Evolutionary conservation across 2,113 vertebrate genomes (phyloP), one percentile per base, ranked within the genome.

Genomic region (Onychostoma macrolepis): DNA sequence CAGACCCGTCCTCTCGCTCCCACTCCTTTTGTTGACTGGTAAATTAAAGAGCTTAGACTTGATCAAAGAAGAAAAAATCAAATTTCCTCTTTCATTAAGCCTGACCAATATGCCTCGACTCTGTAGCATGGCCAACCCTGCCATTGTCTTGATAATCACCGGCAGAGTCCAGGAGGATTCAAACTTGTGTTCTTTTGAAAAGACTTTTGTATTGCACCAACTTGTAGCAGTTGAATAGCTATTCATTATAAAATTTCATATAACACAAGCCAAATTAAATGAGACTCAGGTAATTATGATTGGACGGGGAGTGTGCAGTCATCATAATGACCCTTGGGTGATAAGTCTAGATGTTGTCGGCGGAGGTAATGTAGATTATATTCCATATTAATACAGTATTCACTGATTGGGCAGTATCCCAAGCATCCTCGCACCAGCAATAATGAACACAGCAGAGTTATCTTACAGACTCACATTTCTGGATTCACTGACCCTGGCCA

Each of bases 391-490:
- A 93, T 92, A 91, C 92, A 89, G 91, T 90, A 89, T 90, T 90
- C 93, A 93, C 94, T 92, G 93, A 95, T 93, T 92, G 93, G 93
- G 93, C 93, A 91, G 89, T 90, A 90, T 92, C 93, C 94, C 94
- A 94, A 93, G 91, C 91, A 91, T 92, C 91, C 92, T 92, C 90
- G 89, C 93, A 92, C 93, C 93, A 93, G 94, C 83, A 89, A 94
- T 92, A 93, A 93, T 93, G 93, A 95, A 94, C 94, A 94, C 93
- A 94, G 94, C 94, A 93, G 91, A 93, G 94, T 94, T 94, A 92
- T 93, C 94, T 92, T 84, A 93, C 91, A 94, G 93, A 93, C 93
- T 94, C 41, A 67, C 53, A 86, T 84, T 91, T 94, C 95, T 94
- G 93, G 94, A 95, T 94, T 93, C 91, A 92, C 91, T 93, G 93